phyloP scores from a whole-genome alignment of 2,888 invertebrate species.

The Serripes groenlandicus region DNA sequence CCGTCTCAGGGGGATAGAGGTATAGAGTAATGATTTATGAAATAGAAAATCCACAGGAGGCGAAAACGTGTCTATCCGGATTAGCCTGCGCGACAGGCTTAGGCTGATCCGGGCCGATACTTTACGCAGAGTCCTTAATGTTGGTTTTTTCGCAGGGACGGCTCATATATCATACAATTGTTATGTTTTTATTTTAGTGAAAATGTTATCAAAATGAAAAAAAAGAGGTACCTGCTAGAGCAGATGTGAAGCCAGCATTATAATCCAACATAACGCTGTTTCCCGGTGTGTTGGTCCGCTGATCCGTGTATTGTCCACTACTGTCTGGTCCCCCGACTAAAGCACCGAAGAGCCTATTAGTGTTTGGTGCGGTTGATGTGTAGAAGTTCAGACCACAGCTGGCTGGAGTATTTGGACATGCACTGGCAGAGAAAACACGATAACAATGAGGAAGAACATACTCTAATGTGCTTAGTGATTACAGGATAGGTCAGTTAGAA shows the following conservation, averaged over 20 bases:
- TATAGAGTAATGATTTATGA: no score
- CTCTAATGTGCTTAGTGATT: not conserved
- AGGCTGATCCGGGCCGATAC: no score
- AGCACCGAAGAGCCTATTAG: conserved; percentile 30
- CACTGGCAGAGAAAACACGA: conserved; percentile 20
- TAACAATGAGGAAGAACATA: not conserved
- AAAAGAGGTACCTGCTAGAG: conserved; percentile 53
- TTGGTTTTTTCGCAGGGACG: no score
- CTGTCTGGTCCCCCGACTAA: conserved; percentile 47
- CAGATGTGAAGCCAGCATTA: conserved; percentile 53
- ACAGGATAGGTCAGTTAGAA: not conserved
- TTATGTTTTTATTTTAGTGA: no score
- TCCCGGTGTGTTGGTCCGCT: conserved; percentile 28
- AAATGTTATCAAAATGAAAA: no score
- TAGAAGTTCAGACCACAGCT: conserved; percentile 30
- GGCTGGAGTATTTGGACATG: conserved; percentile 20
- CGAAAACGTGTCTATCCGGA: no score
- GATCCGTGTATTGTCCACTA: conserved; percentile 34
- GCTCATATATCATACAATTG: no score
- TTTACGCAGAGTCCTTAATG: no score
- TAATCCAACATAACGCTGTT: conserved; percentile 51
- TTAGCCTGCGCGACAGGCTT: no score
- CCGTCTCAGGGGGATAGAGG: no score
- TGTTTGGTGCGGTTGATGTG: conserved; percentile 9
- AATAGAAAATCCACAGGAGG: no score